Conservation (phyloP, 2,113 vertebrate species). For the Cheirogaleus medius region DNA sequence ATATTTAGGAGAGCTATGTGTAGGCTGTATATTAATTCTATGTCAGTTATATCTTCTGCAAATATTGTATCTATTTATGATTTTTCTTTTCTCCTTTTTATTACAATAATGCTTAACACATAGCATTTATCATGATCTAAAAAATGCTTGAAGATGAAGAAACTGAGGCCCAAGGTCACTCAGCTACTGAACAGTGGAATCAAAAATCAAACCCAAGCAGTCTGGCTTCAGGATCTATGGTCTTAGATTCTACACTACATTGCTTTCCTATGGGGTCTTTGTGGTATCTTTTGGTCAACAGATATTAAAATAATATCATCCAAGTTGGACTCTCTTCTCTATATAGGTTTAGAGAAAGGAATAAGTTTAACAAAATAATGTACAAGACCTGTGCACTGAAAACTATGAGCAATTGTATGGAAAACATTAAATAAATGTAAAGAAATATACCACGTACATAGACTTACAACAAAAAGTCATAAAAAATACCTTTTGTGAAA, state of each 20-base stretch:
- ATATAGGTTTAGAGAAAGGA: background rate
- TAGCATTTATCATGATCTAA: background rate
- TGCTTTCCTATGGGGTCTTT: background rate
- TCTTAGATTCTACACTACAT: background rate
- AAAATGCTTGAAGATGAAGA: background rate
- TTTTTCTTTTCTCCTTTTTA: background rate
- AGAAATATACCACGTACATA: background rate
- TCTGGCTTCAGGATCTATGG: background rate
- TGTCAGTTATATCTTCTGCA: background rate
- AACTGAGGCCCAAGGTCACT: background rate
- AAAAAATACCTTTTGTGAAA: background rate
- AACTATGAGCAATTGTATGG: background rate
- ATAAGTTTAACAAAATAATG: background rate
- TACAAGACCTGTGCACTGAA: background rate
- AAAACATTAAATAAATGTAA: background rate
- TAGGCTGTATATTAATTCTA: background rate
- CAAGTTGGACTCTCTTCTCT: background rate
- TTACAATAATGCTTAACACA: background rate
- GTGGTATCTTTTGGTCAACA: background rate
- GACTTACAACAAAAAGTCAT: background rate
- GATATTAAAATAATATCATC: background rate
- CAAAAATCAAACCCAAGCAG: background rate
- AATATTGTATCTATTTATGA: background rate
- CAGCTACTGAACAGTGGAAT: background rate
- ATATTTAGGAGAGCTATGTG: background rate